Conservation (phyloP, 2,113 vertebrate genomes). For the Elanus axillaris region DNA sequence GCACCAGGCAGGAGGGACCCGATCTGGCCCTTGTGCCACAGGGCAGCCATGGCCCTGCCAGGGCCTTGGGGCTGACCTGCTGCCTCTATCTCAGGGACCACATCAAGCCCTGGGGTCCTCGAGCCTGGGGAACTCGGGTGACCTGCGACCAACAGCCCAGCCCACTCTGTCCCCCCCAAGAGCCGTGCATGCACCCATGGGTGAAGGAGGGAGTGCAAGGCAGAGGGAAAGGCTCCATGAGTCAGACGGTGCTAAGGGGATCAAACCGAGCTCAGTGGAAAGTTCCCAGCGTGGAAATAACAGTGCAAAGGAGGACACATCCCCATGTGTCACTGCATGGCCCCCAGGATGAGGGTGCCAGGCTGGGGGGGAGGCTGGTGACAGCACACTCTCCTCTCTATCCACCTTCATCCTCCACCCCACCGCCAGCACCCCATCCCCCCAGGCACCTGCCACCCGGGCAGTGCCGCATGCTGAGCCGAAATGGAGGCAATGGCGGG, state of each 20-base stretch:
- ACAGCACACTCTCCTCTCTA: background rate
- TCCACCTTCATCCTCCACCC: background rate
- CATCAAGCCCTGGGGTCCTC: background rate
- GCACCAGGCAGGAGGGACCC: background rate
- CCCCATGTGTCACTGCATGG: background rate
- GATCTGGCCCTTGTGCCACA: background rate
- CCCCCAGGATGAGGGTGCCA: background rate
- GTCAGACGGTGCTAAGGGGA: background rate
- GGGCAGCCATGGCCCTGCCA: background rate
- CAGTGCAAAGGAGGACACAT: background rate
- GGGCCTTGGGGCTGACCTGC: background rate
- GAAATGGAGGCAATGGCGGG: background rate
- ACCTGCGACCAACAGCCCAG: slow-evolving; percentile 31
- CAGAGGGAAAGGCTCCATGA: background rate
- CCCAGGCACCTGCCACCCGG: background rate
- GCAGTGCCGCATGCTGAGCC: slow-evolving; percentile 74
- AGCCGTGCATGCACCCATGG: background rate
- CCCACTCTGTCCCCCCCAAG: background rate
- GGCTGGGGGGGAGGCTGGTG: background rate
- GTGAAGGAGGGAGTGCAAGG: background rate
- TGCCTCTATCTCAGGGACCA: background rate
- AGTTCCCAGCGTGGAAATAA: background rate
- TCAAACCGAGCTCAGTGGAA: background rate
- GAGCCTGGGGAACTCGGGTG: background rate
- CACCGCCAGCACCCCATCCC: background rate